Conservation (phyloP, 2,888 invertebrate species). For the Volucella zonaria region DNA sequence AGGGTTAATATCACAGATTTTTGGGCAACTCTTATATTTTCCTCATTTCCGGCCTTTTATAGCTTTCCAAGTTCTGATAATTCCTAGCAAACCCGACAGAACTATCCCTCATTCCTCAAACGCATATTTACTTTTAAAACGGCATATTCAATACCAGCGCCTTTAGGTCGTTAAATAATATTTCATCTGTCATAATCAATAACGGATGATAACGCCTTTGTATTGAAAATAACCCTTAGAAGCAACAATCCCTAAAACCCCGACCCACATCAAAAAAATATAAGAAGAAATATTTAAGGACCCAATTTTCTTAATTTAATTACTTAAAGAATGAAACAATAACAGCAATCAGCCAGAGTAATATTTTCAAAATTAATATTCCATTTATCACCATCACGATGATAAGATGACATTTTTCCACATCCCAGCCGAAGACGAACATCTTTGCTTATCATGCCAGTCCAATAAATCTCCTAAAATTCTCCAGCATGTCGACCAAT, state of each 20-base stretch:
- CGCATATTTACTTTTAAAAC: neutral
- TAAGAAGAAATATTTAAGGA: conserved; percentile 47
- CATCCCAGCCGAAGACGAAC: conserved; percentile 8
- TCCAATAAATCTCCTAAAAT: conserved; percentile 63
- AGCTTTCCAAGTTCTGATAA: no score
- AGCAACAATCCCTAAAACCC: conserved; percentile 46
- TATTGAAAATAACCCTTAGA: neutral
- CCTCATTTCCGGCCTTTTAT: no score
- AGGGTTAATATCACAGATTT: no score
- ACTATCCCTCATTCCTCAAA: neutral
- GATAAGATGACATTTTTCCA: conserved; percentile 54
- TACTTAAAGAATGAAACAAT: conserved; percentile 62
- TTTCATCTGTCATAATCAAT: conserved; percentile 1
- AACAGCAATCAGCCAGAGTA: conserved; percentile 66
- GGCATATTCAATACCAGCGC: neutral
- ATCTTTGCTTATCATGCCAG: conserved; percentile 51
- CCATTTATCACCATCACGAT: conserved; percentile 56
- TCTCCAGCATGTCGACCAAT: neutral
- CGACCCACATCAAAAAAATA: neutral
- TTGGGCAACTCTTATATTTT: no score
- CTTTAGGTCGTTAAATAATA: neutral
- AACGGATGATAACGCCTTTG: neutral
- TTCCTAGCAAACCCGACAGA: neutral
- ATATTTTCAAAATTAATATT: conserved; percentile 70
- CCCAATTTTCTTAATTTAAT: conserved; percentile 69